Evolutionary conservation across 2,113 vertebrate genomes (phyloP), one percentile per base, ranked within the genome.

Genomic region (Clarias batrachus): DNA sequence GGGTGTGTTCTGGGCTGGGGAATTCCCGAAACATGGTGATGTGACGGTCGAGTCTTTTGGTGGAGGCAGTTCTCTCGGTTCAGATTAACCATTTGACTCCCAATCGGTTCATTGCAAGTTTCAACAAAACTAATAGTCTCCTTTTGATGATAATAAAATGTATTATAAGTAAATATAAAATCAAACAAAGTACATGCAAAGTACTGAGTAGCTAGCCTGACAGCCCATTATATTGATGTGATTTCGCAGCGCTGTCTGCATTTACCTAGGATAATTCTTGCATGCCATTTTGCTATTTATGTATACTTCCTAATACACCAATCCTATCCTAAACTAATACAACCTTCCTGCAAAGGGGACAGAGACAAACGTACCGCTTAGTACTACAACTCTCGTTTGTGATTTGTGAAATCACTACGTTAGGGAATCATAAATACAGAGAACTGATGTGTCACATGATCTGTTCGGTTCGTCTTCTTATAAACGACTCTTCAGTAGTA

Each of bases 1-100:
- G 48, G 83, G 57, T 3, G 76, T 16, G 79, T 3, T 17, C 33
- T 17, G 19, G 25, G 11, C 59, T 21, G 89, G 90, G 90, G 86
- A 91, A 87, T 91, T 90, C 90, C 90, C 89, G 74, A 60, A n/a
- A 59, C 30, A 30, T 77, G 10, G 41, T 16, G 41, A 4, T 48
- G 37, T 74, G 33, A 70, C 4, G 13, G 27, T 68, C 12, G 68
- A 37, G 3, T 37, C 70, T 41, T 60, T 60, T n/a, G 10, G 21
- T 23, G 9, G 37, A 73, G 12, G 13, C 12, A 3, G 14, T 9
- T 13, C 76, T 19, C 3, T 79, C 16, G 54, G n/a, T 59, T 79
- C 27, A 60, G 9, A 17, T 27, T 6, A 56, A 54, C 19, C 13
- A 17, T 81, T 60, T 81, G 56, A 5, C 33, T 62, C 17, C 56